Evolutionary conservation across 1,140 invertebrate genomes (phyloP), one percentile per base, ranked within the genome.

Genomic region (Drosophila auraria): DNA sequence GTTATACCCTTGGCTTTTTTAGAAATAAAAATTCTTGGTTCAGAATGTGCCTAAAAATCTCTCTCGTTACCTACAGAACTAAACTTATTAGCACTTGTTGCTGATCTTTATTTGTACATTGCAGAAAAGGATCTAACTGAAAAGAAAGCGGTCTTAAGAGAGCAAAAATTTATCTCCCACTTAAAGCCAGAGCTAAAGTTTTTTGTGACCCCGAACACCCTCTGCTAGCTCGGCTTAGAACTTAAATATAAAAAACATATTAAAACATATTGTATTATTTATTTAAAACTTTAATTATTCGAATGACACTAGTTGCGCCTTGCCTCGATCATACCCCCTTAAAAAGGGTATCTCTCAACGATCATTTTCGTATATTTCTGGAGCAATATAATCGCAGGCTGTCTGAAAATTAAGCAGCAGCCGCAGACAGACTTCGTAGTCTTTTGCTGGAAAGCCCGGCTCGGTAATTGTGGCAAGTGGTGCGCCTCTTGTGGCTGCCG

Each of bases 321-420:
- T 17, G 17, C 6, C 27, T 20, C 17, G n/a, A 30, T 57, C 14
- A 49, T 49, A 38, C 23, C 45, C 74, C 1, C 4, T 20, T 0
- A 1, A 4, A 30, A n/a, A 49, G 9, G 7, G 51, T 20, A 70
- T 42, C 20, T 42, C 20, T 40, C 6, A 53, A 27, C 74, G 63
- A 78, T 78, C 51, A 82, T 76, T 86, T 86, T 90, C 76, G 76
- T 90, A 90, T 76, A 86, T 90, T 90, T 90, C 86, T 90, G 63
- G 86, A 90, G 86, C 86, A 89, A 90, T 90, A 86, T 89, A 89
- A 89, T 90, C 84, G 78, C 70, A 53, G 78, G 81, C 70, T 82
- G 82, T 66, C 82, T 84, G 65, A 76, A 89, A 90, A 84, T 89
- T 90, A 90, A 90, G 78, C 86, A 84, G 84, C 78, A 72, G 84